A percentile compares a stretch with the other conserved stretches of the same genome.
These are phyloP conservation scores for Heteropelma amictum DNA, from an alignment of 2,888 invertebrate species.

Conservation along the genomic window DNA sequence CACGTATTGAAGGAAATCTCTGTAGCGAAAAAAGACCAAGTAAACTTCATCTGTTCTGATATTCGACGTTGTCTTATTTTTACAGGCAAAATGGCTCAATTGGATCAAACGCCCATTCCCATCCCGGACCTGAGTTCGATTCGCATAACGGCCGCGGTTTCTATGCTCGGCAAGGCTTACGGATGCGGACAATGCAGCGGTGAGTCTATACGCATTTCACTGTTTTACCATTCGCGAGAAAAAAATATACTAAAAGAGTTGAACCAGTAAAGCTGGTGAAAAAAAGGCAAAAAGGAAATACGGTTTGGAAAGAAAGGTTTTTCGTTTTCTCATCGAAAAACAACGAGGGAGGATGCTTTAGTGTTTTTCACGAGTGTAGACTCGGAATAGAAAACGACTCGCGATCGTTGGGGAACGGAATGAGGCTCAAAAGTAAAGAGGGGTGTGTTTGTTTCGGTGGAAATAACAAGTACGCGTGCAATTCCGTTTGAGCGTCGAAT, in stretches of 20 bases:
- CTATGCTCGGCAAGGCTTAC: conserved; percentile 80
- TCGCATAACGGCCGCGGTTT: conserved; percentile 79
- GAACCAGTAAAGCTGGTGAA: no score
- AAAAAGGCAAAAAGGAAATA: no score
- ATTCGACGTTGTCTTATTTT: conserved; percentile 11
- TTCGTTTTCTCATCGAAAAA: no score
- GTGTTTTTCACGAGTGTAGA: conserved; percentile 13
- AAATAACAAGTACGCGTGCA: no score
- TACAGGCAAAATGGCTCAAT: conserved; percentile 69
- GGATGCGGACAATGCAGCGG: conserved; percentile 79
- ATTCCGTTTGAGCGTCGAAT: no score
- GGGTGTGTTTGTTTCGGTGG: no score
- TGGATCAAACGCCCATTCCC: conserved; percentile 77
- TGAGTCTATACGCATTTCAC: conserved; percentile 70
- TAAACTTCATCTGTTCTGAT: conserved; percentile 42
- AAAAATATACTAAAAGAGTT: no score
- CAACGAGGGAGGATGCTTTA: no score
- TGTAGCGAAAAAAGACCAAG: conserved; percentile 77
- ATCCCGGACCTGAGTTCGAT: conserved; percentile 79
- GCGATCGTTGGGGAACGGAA: no score
- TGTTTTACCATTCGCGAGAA: no score
- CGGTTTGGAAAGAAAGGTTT: no score
- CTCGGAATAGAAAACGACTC: neutral
- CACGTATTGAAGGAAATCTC: conserved; percentile 86
- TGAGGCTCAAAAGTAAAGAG: neutral